Conservation (phyloP, 2,888 invertebrate genomes). For the Barypeithes pellucidus region DNA sequence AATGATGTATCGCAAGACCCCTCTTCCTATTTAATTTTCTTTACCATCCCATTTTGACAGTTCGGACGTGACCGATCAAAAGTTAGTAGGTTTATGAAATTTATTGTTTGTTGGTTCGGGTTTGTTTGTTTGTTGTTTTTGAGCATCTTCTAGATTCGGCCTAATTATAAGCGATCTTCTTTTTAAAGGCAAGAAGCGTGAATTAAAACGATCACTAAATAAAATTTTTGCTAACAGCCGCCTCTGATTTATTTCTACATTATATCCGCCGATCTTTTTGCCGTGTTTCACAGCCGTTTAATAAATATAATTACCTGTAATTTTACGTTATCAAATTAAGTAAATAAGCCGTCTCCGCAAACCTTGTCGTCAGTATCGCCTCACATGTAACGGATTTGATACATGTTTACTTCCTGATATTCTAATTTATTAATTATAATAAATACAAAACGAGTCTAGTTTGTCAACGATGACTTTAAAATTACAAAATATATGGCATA, state of each 20-base stretch:
- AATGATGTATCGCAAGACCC: too few relatives aligned
- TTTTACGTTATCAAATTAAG: constrained; percentile 10
- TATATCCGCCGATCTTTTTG: background rate
- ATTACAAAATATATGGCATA: too few relatives aligned
- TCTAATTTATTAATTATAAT: background rate
- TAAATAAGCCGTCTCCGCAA: constrained; percentile 10
- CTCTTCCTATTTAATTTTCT: too few relatives aligned
- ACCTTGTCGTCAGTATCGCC: constrained; percentile 3
- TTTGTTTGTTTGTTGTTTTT: too few relatives aligned
- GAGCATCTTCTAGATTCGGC: too few relatives aligned
- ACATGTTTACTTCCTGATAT: constrained; percentile 12
- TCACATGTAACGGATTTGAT: constrained; percentile 9
- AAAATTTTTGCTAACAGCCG: background rate
- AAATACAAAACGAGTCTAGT: too few relatives aligned
- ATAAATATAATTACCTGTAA: constrained; percentile 14
- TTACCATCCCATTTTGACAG: too few relatives aligned
- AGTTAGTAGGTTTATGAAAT: too few relatives aligned
- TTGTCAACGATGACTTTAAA: too few relatives aligned
- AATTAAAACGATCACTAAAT: background rate
- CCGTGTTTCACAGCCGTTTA: constrained; percentile 20
- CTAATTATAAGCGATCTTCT: background rate
- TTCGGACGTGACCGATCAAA: too few relatives aligned
- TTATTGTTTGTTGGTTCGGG: too few relatives aligned
- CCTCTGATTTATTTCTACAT: background rate
- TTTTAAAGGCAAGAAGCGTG: background rate